Base-by-base conservation (phyloP, 2,888 invertebrate genomes). In the Caradrina kadenii region DNA sequence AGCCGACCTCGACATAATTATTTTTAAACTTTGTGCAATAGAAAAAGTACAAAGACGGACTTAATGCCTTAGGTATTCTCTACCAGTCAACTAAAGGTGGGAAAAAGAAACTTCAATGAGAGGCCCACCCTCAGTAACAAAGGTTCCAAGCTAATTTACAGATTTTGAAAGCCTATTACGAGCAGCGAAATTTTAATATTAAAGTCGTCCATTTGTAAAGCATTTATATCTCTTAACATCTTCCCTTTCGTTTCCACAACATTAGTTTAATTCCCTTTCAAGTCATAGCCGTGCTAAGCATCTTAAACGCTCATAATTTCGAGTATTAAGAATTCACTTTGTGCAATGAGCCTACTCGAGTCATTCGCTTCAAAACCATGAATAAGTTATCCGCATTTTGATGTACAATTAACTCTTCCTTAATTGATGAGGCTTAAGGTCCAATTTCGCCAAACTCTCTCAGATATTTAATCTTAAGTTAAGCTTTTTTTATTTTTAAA, bases 281-380 rank as follows among this genome's bases (percentile, higher is more conserved):
- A 80, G 60, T 72, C 72, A 65, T 58, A 52, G n/a, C 61, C 65
- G 62, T 56, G 68, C 60, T 65, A 52, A 72, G 62, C 63, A 67
- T 66, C 76, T 76, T 81, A 81, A 83, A 69, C 69, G 81, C 61
- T 73, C 45, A 64, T 78, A 81, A 81, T 76, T 71, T 72, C 64
- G 26, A 15, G 64, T 78, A 84, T 85, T 85, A 83, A 79, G 68
- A 56, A 86, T 86, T 86, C 86, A 77, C 85, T 86, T 86, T 86
- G 79, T 82, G 79, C 81, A 82, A 64, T 69, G 59, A 68, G 74
- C 75, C 73, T 82, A 72, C 42, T 63, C 35, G 39, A 71, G 74
- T 62, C 65, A 73, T 77, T 79, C 39, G 50, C 79, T 77, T 69
- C 53, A 31, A 52, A 62, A 45, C 58, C 67, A 82, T 84, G 79